A percentile compares a stretch with the other conserved stretches of the same genome.
These are phyloP conservation scores for Sitta carolinensis DNA, from an alignment of 2,797 vertebrate genomes.

Conservation along the genomic window DNA sequence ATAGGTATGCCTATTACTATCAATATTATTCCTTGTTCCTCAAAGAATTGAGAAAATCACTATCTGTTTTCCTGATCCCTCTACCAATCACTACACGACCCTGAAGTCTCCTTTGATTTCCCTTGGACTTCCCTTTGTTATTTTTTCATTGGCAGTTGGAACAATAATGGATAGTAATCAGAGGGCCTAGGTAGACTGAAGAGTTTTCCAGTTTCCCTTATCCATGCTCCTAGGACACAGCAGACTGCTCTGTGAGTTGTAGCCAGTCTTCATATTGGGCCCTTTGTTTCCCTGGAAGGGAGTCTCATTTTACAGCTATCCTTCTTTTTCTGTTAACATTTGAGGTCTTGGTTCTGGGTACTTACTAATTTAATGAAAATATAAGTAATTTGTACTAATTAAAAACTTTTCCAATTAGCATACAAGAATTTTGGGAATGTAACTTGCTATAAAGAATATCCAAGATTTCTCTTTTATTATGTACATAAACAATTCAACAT, in stretches of 20 bases:
- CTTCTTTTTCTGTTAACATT: background rate
- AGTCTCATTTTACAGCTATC: background rate
- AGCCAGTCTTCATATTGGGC: background rate
- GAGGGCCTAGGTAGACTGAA: background rate
- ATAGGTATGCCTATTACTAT: background rate
- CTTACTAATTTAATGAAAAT: background rate
- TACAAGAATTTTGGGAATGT: background rate
- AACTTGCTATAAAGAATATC: background rate
- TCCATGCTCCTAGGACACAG: background rate
- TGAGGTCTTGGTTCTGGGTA: background rate
- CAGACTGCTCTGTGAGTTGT: background rate
- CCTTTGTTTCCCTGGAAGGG: background rate
- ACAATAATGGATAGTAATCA: background rate
- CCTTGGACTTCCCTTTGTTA: background rate
- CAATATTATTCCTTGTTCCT: background rate
- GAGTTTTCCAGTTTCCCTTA: background rate
- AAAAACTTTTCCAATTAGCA: background rate
- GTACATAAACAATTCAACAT: background rate
- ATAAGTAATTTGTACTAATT: background rate
- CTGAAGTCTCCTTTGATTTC: background rate
- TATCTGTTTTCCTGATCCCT: background rate
- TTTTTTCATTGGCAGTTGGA: accelerated
- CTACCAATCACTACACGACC: too few relatives aligned
- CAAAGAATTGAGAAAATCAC: background rate
- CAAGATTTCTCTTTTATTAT: background rate